Percentiles rank a stretch among this genome's conserved stretches.
phyloP scores from a whole-genome alignment of 2,113 vertebrate species.

The Brienomyrus brachyistius region DNA sequence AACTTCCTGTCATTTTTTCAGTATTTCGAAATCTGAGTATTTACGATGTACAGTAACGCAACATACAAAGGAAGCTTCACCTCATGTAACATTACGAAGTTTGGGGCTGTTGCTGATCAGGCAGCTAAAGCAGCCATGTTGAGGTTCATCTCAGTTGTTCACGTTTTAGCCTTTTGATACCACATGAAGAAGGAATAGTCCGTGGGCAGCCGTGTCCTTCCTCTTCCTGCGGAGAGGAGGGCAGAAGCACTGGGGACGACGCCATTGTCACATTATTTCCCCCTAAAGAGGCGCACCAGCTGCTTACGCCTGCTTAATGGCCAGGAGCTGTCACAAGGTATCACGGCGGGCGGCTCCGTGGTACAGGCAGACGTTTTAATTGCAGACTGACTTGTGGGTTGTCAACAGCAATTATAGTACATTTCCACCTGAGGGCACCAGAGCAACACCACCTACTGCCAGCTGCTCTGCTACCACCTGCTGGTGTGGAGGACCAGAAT shows the following conservation, averaged over 20 bases:
- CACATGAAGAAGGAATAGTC: conserved; percentile 21
- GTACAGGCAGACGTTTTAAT: conserved; percentile 61
- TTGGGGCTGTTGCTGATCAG: neutral
- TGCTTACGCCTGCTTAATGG: conserved; percentile 69
- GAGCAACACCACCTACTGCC: conserved; percentile 38
- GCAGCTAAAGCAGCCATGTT: neutral
- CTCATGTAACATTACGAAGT: neutral
- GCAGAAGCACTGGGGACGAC: conserved; percentile 44
- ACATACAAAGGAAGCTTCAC: neutral
- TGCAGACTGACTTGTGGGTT: conserved; percentile 57
- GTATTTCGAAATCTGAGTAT: neutral
- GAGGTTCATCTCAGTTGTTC: neutral
- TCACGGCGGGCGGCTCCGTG: conserved; percentile 53
- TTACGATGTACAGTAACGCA: neutral
- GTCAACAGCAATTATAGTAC: conserved; percentile 54
- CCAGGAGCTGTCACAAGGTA: conserved; percentile 64
- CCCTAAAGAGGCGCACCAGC: conserved; percentile 57
- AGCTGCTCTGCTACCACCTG: neutral
- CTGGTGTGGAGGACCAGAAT: conserved; percentile 3
- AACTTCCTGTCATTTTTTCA: neutral
- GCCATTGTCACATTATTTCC: conserved; percentile 60
- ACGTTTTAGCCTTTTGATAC: conserved; percentile 43
- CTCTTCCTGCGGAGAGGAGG: conserved; percentile 55
- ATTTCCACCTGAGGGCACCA: conserved; percentile 60
- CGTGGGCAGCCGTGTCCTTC: conserved; percentile 31